Conservation (phyloP, 2,113 vertebrate genomes). For the Butorides virescens region DNA sequence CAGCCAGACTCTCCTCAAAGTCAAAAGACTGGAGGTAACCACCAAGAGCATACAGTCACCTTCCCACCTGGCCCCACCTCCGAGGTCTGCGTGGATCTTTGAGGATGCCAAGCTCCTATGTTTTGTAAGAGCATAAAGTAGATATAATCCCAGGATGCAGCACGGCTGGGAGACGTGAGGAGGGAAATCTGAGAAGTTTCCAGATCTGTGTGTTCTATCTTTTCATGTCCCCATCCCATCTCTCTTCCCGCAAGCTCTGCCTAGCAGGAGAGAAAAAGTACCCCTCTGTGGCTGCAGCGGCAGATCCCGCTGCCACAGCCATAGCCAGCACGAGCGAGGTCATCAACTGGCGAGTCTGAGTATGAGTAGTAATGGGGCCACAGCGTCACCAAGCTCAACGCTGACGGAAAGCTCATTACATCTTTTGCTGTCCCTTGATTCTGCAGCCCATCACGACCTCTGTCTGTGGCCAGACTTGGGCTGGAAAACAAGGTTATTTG, state of each 20-base stretch:
- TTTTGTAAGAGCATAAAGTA: not conserved
- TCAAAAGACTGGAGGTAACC: not conserved
- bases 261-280: not conserved
- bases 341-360: not conserved
- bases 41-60: not conserved
- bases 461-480: not conserved
- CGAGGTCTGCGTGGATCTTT: accelerated
- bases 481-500: not conserved
- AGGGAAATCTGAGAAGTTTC: not conserved
- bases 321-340: not conserved
- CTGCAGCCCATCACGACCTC: not conserved
- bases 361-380: not conserved
- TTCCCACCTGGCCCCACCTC: not conserved
- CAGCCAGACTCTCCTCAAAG: not conserved
- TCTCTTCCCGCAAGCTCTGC: not conserved
- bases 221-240: not conserved
- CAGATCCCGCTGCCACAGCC: not conserved
- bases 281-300: not conserved
- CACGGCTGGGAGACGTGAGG: not conserved
- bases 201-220: not conserved
- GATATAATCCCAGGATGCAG: not conserved
- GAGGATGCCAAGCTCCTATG: not conserved
- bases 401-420: not conserved
- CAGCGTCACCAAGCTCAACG: not conserved
- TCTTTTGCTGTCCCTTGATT: not conserved